A percentile compares a stretch with the other conserved stretches of the same genome.
Conservation (phyloP, 2,888 invertebrate genomes). For the Seira musarum region DNA sequence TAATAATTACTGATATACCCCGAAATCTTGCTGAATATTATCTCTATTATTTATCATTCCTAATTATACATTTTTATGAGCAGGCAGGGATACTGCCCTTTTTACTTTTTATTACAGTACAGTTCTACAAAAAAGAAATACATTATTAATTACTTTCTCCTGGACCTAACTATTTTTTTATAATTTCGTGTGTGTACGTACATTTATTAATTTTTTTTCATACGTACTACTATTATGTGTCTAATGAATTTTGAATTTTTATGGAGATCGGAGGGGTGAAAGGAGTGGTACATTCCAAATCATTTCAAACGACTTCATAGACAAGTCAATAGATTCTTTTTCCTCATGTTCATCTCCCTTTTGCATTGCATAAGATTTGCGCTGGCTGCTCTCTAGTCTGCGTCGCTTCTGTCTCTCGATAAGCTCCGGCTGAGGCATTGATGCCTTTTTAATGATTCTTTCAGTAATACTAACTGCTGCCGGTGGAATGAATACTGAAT, state of each 20-base stretch:
- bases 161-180: background rate
- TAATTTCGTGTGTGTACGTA: too few relatives aligned
- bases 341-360: constrained; percentile 58
- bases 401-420: constrained; percentile 56
- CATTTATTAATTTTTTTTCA: too few relatives aligned
- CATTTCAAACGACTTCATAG: constrained; percentile 64
- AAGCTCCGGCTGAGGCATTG: constrained; percentile 53
- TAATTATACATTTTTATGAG: background rate
- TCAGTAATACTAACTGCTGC: constrained; percentile 62
- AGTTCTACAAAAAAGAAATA: background rate
- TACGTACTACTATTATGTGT: too few relatives aligned
- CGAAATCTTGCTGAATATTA: background rate
- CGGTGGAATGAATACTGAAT: constrained; percentile 46
- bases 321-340: constrained; percentile 58
- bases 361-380: constrained; percentile 57
- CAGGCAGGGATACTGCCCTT: background rate
- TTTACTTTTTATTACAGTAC: background rate
- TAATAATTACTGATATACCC: background rate
- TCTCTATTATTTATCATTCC: too few relatives aligned
- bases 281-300: constrained; percentile 58
- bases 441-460: constrained; percentile 59
- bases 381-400: constrained; percentile 48
- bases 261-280: constrained; percentile 65
- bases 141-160: background rate
- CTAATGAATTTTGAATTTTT: constrained; percentile 34